Percentiles rank a stretch among this genome's conserved stretches.
Evolutionary conservation across 2,797 vertebrate species (phyloP).

Genomic region (Accipiter badius): DNA sequence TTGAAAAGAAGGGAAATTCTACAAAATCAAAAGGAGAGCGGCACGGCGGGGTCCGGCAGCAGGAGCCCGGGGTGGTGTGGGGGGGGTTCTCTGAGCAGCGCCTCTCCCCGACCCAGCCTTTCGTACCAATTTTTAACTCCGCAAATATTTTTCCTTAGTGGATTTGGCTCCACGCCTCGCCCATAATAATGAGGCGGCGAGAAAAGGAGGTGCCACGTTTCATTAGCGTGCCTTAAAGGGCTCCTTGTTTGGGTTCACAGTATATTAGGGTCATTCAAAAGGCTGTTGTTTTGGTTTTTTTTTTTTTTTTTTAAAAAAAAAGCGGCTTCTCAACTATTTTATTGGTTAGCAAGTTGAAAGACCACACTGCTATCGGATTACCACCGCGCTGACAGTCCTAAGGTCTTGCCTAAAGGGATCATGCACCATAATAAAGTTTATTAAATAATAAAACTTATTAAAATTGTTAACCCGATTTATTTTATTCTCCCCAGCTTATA

Average conservation of each 20-base stretch:
- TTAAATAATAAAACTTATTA: slow-evolving; percentile 99
- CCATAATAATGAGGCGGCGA: not conserved
- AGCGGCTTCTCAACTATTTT: slow-evolving; percentile 58
- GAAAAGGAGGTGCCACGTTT: slow-evolving; percentile 66
- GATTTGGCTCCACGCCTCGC: slow-evolving; percentile 26
- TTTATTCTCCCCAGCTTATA: slow-evolving; percentile 99
- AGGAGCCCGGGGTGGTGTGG: not conserved
- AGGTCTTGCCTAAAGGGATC: slow-evolving; percentile 99
- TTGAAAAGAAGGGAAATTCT: not conserved
- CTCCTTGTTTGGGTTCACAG: slow-evolving; percentile 71
- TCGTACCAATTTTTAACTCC: not conserved
- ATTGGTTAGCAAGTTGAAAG: slow-evolving; percentile 75
- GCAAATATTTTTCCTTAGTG: slow-evolving; percentile 25
- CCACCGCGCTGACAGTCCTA: slow-evolving; percentile 91
- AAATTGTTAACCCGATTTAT: slow-evolving; percentile 99
- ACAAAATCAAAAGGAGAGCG: not conserved
- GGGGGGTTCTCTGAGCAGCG: not conserved
- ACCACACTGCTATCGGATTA: slow-evolving; percentile 91
- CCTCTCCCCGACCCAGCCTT: not conserved
- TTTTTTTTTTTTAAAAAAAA: not conserved
- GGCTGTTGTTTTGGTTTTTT: not conserved
- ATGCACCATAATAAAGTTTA: slow-evolving; percentile 99
- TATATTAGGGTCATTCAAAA: slow-evolving; percentile 74
- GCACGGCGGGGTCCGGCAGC: not conserved
- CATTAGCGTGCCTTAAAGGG: slow-evolving; percentile 56